phyloP scores from a whole-genome alignment of 1,140 invertebrate species.

The Nebria ingens region DNA sequence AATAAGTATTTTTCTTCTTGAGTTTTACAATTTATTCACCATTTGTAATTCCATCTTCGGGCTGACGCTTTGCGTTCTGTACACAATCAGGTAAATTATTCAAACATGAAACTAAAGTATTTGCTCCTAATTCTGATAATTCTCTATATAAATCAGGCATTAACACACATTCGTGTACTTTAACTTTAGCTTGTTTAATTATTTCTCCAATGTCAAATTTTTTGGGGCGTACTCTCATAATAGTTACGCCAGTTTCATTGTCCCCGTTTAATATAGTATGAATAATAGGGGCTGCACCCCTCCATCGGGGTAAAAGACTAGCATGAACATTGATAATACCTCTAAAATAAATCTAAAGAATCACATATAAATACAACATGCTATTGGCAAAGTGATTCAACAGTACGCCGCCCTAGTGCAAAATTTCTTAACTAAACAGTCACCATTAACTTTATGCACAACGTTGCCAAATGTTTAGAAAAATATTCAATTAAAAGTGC shows the following conservation, averaged over 20 bases:
- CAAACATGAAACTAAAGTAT: slow-evolving; percentile 54
- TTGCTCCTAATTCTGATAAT: slow-evolving; percentile 57
- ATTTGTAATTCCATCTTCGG: slow-evolving; percentile 49
- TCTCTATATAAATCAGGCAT: slow-evolving; percentile 53
- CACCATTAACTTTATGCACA: too few species aligned
- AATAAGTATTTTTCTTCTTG: too few species aligned
- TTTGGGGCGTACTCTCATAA: slow-evolving; percentile 80
- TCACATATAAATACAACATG: slow-evolving; percentile 9
- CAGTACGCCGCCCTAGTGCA: too few species aligned
- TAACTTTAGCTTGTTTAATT: slow-evolving; percentile 50
- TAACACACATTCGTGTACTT: slow-evolving; percentile 49
- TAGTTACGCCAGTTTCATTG: slow-evolving; percentile 66
- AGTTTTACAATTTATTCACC: slow-evolving; percentile 38
- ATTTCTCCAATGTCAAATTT: slow-evolving; percentile 84
- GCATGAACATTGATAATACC: slow-evolving; percentile 89
- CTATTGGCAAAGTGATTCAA: too few species aligned
- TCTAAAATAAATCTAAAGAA: slow-evolving; percentile 40
- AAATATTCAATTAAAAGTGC: too few species aligned
- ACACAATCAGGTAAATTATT: slow-evolving; percentile 48
- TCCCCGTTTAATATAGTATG: slow-evolving; percentile 80
- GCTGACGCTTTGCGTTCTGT: slow-evolving; percentile 46
- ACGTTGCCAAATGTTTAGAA: too few species aligned
- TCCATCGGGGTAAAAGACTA: slow-evolving; percentile 83
- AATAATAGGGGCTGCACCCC: slow-evolving; percentile 81
- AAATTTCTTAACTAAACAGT: not conserved